Evolutionary conservation across 2,888 invertebrate genomes (phyloP).

Genomic region (Pherbina coryleti): DNA sequence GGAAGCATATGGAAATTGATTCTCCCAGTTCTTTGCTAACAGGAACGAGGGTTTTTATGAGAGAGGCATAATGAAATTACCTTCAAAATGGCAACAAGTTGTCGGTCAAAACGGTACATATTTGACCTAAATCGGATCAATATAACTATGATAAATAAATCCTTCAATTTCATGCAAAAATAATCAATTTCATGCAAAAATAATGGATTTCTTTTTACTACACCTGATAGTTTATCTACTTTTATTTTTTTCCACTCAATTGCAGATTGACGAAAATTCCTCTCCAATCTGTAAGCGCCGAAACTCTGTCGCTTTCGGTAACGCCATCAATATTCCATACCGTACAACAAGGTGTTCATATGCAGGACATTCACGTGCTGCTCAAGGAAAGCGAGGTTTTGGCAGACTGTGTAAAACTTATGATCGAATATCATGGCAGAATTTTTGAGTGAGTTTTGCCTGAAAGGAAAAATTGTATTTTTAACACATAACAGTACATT

Average conservation of each 20-base stretch:
- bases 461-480: not conserved
- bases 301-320: slow-evolving; percentile 64
- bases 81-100: no score
- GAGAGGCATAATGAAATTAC: no score
- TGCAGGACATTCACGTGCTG: slow-evolving; percentile 61
- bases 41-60: no score
- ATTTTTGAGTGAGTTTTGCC: slow-evolving; percentile 62
- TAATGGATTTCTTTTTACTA: no score
- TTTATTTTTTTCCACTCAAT: not conserved
- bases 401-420: slow-evolving; percentile 63
- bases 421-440: slow-evolving; percentile 65
- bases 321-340: slow-evolving; percentile 67
- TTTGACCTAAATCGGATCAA: no score
- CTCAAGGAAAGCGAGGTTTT: slow-evolving; percentile 63
- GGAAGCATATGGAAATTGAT: no score
- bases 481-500: slow-evolving; percentile 8
- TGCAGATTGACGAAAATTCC: slow-evolving; percentile 65
- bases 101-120: no score
- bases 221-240: not conserved
- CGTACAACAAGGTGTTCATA: slow-evolving; percentile 58
- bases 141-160: no score
- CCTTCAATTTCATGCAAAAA: no score
- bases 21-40: no score
- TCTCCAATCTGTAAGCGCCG: slow-evolving; percentile 64
- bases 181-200: no score